A percentile compares a stretch with the other conserved stretches of the same genome.
Evolutionary conservation across 53 echinoderm and acorn worm genomes (phyloP).

Genomic region (Hippasteria phrygiana): DNA sequence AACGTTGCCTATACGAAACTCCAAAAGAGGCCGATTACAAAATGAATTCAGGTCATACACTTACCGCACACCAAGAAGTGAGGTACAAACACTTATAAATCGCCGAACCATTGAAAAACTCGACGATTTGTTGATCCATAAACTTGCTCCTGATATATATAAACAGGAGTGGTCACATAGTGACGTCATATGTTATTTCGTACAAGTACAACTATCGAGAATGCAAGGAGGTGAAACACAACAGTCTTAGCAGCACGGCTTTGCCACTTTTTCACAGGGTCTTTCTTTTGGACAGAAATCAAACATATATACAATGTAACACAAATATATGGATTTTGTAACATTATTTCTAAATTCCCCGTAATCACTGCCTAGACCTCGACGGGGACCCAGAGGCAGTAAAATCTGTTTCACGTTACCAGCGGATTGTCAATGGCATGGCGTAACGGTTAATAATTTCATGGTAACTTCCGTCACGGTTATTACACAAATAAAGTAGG

Average conservation of each 20-base stretch:
- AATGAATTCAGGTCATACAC: background rate
- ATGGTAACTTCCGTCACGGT: too few species aligned
- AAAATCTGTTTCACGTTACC: too few species aligned
- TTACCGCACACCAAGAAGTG: conserved; percentile 11
- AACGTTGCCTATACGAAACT: background rate
- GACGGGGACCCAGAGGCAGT: too few species aligned
- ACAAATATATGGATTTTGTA: too few species aligned
- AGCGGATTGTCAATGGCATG: too few species aligned
- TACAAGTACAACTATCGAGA: background rate
- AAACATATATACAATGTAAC: too few species aligned
- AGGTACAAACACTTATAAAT: conserved; percentile 10
- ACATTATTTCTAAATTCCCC: too few species aligned
- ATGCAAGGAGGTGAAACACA: background rate
- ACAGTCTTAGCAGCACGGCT: background rate
- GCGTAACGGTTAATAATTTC: too few species aligned
- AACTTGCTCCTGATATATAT: background rate
- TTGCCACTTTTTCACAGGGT: too few species aligned
- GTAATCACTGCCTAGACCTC: too few species aligned
- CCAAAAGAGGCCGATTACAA: background rate
- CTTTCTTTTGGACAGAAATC: too few species aligned
- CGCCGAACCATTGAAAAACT: background rate
- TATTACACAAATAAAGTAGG: too few species aligned
- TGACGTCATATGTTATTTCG: background rate
- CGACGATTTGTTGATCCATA: background rate
- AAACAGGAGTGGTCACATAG: background rate